A percentile compares a stretch with the other conserved stretches of the same genome.
Conservation (phyloP, 2,797 vertebrate species). For the Phataginus tetradactyla region DNA sequence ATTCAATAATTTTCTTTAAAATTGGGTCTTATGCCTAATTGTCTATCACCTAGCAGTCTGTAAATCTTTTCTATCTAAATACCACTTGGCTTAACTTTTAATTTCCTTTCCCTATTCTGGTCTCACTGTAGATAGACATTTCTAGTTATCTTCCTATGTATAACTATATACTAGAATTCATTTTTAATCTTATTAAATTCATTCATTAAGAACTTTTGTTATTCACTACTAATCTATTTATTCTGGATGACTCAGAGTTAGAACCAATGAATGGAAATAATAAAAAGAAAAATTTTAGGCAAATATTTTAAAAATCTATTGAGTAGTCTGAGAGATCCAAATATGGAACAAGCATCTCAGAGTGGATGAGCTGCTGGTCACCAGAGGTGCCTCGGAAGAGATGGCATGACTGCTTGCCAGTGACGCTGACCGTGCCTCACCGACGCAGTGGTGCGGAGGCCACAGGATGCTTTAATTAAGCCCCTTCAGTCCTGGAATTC, state of each 20-base stretch:
- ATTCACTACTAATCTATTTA: constrained; percentile 1
- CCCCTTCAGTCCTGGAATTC: not conserved
- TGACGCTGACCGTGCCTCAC: not conserved
- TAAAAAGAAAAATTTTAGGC: constrained; percentile 23
- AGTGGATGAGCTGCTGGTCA: not conserved
- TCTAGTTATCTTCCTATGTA: not conserved
- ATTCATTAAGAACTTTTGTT: constrained; percentile 36
- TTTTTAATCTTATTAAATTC: constrained; percentile 45
- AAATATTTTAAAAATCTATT: not conserved
- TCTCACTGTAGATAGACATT: not conserved
- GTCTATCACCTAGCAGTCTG: not conserved
- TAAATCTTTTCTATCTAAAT: constrained; percentile 59
- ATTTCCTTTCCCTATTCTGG: constrained; percentile 23
- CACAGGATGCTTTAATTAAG: not conserved
- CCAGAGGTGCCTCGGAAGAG: not conserved
- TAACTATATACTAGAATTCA: constrained; percentile 22
- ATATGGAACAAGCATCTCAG: not conserved
- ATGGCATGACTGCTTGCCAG: not conserved
- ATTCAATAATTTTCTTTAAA: constrained; percentile 45
- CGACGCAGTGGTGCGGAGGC: not conserved
- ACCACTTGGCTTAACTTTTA: constrained; percentile 30
- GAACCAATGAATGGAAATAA: not conserved
- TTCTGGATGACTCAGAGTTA: constrained; percentile 13
- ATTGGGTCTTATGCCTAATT: constrained; percentile 52
- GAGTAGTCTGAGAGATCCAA: not conserved